Base-by-base conservation (phyloP, 2,888 invertebrate genomes). In the Amphiduros pacificus region DNA sequence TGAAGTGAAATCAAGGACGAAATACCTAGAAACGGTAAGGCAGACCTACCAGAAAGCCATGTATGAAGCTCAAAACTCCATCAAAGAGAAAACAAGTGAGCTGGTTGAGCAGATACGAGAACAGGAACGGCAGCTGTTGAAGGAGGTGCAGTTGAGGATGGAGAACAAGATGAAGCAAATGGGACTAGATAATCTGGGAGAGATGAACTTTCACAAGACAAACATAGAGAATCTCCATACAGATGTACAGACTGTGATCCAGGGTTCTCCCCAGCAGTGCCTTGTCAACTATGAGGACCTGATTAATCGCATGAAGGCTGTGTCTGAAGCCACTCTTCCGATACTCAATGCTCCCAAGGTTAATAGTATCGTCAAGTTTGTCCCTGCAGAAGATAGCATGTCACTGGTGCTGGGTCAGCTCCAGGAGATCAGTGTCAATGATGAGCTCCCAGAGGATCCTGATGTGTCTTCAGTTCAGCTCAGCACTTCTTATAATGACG, bases 11-110 rank as follows among this genome's bases (percentile, higher is more conserved):
- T 52, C 55, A 11, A 51, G 55, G 22, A 54, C 59, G 2, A 70
- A 70, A 49, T 67, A 64, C 36, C 52, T 70, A 3, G 68, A 67
- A 28, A 70, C 65, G 11, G 17, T 70, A 11, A 61, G 61, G 29
- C 65, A 68, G 57, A 53, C 60, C 17, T 65, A 69, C 28, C 68
- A 70, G 51, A 53, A 52, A 11, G 55, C 66, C 5, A 54, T 67
- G 14, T 65, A 64, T 54, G 55, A 53, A 2, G 61, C 64, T 2
- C 68, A 69, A 36, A 54, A 28, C 11, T 50, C 60, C 22, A 70
- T 70, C 32, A 53, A 55, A 9, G 48, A 64, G 20, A 61, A 51
- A 22, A 55, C 68, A n/a, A 57, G 55, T 1, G 52, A 66, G 11
- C 24, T 62, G 9, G 49, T 70, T 11, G 36, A 26, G 14, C 62